Evolutionary conservation across 2,797 vertebrate species (phyloP), one percentile per base, ranked within the genome.

Genomic region (Poeciliopsis paucimaculata): DNA sequence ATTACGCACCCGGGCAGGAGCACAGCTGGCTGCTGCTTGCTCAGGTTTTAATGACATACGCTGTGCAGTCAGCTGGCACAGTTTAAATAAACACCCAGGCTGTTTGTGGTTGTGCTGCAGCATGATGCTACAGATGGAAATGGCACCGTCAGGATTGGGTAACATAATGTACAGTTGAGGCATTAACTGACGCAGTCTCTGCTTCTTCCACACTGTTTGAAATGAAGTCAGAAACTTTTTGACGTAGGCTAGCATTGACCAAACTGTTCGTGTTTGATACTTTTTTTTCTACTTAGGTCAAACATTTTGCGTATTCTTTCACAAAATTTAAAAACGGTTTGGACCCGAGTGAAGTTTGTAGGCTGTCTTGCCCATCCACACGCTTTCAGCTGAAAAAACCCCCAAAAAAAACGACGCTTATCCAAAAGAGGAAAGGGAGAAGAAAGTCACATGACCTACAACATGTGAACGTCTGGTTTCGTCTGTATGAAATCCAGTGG

Each of bases 1-100:
- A 78, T 82, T 64, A 77, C 87, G 79, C 80, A 84, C 31, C 73
- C 41, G 62, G 77, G 46, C 62, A 57, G 57, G 55, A 78, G 84
- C 88, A 78, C 86, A 90, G 83, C 83, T 71, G 71, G 88, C 76
- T 84, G 88, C 73, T 84, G 76, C n/a, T 18, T 36, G 41, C 60
- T 83, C 49, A 3, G 60, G 72, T 82, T 86, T 87, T 84, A 71
- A 72, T 76, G 75, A 73, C 84, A 81, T 0, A 34, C 84, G 4
- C 12, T 87, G 84, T 75, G 84, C 68, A 79, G 82, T 82, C 83
- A 84, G 79, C 75, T 79, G 46, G 76, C 20, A 72, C 53, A 82
- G 84, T 84, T 88, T 84, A 73, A 72, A 86, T 83, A 75, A 84
- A 82, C 36, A 77, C 72, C 64, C 81, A 77, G 81, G 20, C 76